These are phyloP conservation scores for Branchinecta lynchi DNA, from an alignment of 1,140 invertebrate genomes.

Conservation along the genomic window DNA sequence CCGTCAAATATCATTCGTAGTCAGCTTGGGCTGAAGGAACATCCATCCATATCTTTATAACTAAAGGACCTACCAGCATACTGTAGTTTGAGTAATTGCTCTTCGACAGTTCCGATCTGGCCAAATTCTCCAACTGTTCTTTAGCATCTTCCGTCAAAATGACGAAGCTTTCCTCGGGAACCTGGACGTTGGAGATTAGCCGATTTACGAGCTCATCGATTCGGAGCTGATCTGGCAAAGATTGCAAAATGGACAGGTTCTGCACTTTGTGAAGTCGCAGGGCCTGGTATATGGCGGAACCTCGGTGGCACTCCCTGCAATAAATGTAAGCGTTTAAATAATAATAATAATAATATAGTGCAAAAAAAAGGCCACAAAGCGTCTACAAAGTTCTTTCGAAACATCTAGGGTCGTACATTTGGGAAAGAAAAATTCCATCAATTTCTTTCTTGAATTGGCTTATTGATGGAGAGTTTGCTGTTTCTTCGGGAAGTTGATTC, in stretches of 20 bases:
- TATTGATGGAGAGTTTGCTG: too few relatives aligned
- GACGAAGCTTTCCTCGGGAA: background rate
- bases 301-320: background rate
- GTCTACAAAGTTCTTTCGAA: background rate
- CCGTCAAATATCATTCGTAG: too few relatives aligned
- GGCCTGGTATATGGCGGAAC: background rate
- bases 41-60: too few relatives aligned
- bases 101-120: background rate
- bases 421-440: too few relatives aligned
- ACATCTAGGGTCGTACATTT: background rate
- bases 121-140: background rate
- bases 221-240: background rate
- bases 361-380: background rate
- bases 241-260: background rate
- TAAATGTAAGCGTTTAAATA: background rate
- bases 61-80: background rate
- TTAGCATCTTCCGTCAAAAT: background rate
- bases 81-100: constrained; percentile 2
- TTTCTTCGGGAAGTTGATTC: too few relatives aligned
- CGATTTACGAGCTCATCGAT: background rate
- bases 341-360: background rate
- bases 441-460: too few relatives aligned
- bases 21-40: too few relatives aligned
- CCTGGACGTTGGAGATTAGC: background rate
- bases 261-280: background rate